Evolutionary conservation across 2,888 invertebrate genomes (phyloP).

Genomic region (Iselma pallidipennis): DNA sequence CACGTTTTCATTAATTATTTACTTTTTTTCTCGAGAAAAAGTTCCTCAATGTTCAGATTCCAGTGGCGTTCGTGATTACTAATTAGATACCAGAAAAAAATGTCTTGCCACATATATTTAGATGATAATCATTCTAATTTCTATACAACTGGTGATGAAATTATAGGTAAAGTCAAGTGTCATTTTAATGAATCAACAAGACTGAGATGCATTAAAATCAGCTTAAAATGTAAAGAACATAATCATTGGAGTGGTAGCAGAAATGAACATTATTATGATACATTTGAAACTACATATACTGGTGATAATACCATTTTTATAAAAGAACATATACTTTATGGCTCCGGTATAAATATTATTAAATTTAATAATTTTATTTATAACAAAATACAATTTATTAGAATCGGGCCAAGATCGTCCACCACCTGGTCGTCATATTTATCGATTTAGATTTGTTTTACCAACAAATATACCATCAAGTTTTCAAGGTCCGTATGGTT

Average conservation of each 20-base stretch:
- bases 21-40: conserved; percentile 70
- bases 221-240: conserved; percentile 32
- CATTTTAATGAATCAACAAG: background rate
- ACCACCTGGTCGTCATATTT: conserved; percentile 71
- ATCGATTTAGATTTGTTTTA: conserved; percentile 77
- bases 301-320: conserved; percentile 31
- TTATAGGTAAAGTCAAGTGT: background rate
- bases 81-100: too few relatives aligned
- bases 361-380: too few relatives aligned
- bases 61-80: background rate
- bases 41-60: too few relatives aligned
- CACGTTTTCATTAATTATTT: conserved; percentile 82
- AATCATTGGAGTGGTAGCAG: conserved; percentile 31
- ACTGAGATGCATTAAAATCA: conserved; percentile 26
- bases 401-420: too few relatives aligned
- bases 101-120: background rate
- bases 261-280: conserved; percentile 31
- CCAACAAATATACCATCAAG: conserved; percentile 78
- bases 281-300: conserved; percentile 16
- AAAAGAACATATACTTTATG: conserved; percentile 24
- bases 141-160: background rate
- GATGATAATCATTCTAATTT: background rate
- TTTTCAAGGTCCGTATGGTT: conserved; percentile 73
- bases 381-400: too few relatives aligned
- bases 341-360: too few relatives aligned